Conservation (phyloP, 2,888 invertebrate genomes). For the Pegoplata infirma region DNA sequence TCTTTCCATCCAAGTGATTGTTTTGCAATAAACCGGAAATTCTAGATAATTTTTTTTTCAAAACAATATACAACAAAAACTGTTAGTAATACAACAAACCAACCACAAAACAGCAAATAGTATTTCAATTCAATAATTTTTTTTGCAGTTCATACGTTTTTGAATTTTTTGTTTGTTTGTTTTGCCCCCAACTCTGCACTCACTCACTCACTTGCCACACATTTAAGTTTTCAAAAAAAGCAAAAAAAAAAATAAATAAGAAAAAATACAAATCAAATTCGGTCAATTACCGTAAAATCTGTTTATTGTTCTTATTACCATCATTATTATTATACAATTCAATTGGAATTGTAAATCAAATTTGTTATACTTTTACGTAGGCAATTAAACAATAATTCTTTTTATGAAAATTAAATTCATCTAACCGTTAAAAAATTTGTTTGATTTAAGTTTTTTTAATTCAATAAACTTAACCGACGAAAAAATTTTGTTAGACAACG, state of each 20-base stretch:
- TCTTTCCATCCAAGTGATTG: conserved; percentile 51
- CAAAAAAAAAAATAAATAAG: too few species aligned
- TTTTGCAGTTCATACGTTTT: background rate
- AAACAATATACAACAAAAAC: conserved; percentile 24
- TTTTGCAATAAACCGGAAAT: conserved; percentile 71
- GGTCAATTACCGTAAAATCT: conserved; percentile 21
- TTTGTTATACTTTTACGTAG: conserved; percentile 14
- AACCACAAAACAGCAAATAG: too few species aligned
- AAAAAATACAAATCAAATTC: too few species aligned
- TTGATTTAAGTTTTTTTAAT: too few species aligned
- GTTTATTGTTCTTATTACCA: conserved; percentile 44
- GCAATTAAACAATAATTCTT: conserved; percentile 5
- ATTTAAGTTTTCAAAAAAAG: background rate
- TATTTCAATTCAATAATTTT: background rate
- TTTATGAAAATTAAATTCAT: conserved; percentile 7
- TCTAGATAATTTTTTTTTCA: conserved; percentile 65
- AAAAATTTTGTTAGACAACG: conserved; percentile 7
- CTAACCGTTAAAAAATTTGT: too few species aligned
- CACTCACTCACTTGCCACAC: background rate
- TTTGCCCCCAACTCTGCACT: background rate
- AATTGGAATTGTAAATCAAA: conserved; percentile 33
- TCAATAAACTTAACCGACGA: too few species aligned
- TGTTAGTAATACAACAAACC: conserved; percentile 43
- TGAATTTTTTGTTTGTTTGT: background rate
- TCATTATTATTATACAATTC: conserved; percentile 34